Evolutionary conservation across 2,113 vertebrate genomes (phyloP).

Genomic region (Megalops atlanticus): DNA sequence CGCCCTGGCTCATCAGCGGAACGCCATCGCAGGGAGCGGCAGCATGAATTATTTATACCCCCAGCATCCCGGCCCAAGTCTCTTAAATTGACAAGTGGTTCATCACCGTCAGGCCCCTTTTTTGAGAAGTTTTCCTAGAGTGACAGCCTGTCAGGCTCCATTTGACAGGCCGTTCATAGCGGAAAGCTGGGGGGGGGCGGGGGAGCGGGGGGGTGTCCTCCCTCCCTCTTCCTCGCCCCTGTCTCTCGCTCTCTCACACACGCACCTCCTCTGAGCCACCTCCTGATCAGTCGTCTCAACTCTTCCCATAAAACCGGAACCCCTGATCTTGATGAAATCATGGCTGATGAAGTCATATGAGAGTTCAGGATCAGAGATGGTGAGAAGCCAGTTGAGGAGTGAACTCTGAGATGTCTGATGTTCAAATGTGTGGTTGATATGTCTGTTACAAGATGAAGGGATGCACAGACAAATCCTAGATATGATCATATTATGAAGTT

Average conservation of each 20-base stretch:
- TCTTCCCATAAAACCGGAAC: too few relatives aligned
- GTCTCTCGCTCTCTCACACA: conserved; percentile 37
- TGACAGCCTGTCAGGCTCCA: conserved; percentile 4
- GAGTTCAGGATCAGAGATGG: too few relatives aligned
- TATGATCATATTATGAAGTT: too few relatives aligned
- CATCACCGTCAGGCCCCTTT: conserved; percentile 1
- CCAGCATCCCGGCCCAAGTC: neutral
- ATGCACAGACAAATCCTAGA: too few relatives aligned
- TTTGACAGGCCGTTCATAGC: conserved; percentile 18
- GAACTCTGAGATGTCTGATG: too few relatives aligned
- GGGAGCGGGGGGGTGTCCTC: conserved; percentile 12
- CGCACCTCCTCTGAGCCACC: neutral
- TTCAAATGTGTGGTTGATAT: too few relatives aligned
- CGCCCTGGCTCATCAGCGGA: conserved; percentile 10
- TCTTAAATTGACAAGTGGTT: conserved; percentile 31
- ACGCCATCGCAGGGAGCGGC: conserved; percentile 27
- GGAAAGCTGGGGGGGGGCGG: neutral
- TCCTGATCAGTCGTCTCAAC: too few relatives aligned
- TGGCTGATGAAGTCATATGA: too few relatives aligned
- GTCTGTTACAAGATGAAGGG: too few relatives aligned
- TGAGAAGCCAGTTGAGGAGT: too few relatives aligned
- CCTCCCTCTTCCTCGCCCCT: conserved; percentile 18
- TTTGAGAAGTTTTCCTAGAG: neutral
- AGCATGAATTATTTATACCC: conserved; percentile 29
- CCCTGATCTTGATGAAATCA: too few relatives aligned